A percentile compares a stretch with the other conserved stretches of the same genome.
Conservation (phyloP, 1,140 invertebrate species). For the Cephus cinctus region DNA sequence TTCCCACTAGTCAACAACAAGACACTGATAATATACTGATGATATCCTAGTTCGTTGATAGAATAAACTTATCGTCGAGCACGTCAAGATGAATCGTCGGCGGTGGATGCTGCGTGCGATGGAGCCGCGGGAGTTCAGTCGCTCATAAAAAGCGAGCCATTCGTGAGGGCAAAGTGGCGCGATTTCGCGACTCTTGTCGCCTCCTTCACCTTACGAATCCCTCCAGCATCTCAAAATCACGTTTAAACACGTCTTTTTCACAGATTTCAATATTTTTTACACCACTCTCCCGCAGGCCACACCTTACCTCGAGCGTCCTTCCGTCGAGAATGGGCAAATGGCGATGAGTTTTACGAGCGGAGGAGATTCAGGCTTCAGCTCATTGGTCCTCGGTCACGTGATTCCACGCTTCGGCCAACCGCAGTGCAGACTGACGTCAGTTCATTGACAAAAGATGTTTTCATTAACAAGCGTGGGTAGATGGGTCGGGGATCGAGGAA, state of each 20-base stretch:
- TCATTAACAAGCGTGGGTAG: constrained; percentile 51
- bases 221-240: constrained; percentile 13
- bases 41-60: background rate
- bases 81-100: no score
- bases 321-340: constrained; percentile 47
- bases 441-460: constrained; percentile 58
- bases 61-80: background rate
- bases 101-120: constrained; percentile 9
- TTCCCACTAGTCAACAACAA: no score
- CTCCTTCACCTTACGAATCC: constrained; percentile 21
- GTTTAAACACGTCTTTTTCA: constrained; percentile 60
- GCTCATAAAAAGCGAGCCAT: no score
- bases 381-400: constrained; percentile 52
- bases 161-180: no score
- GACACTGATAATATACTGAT: no score
- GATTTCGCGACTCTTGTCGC: background rate
- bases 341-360: constrained; percentile 21
- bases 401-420: constrained; percentile 38
- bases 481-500: constrained; percentile 18
- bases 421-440: constrained; percentile 49
- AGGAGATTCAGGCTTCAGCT: constrained; percentile 14
- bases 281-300: constrained; percentile 29
- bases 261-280: constrained; percentile 39
- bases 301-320: constrained; percentile 43
- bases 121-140: constrained; percentile 1